Percentiles rank a stretch among this genome's conserved stretches.
Conservation (phyloP, 1,140 invertebrate genomes). For the Condylostylus longicornis region DNA sequence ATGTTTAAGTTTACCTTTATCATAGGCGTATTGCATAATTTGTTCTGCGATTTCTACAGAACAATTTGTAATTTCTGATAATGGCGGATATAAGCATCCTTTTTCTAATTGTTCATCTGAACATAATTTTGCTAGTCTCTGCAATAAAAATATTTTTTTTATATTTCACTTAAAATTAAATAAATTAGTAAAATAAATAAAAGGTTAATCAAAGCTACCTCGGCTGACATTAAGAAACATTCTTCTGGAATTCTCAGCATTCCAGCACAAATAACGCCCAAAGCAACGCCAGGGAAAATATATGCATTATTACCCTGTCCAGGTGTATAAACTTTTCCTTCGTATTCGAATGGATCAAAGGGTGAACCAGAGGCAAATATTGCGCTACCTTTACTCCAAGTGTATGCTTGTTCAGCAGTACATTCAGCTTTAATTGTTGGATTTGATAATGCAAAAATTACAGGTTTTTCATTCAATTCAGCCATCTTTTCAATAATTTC, state of each 20-base stretch:
- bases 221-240: slow-evolving; percentile 74
- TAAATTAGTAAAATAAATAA: slow-evolving; percentile 6
- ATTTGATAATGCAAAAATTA: slow-evolving; percentile 90
- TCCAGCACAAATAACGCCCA: slow-evolving; percentile 68
- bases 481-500: slow-evolving; percentile 73
- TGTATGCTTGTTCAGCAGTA: slow-evolving; percentile 89
- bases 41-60: slow-evolving; percentile 76
- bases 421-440: slow-evolving; percentile 94
- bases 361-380: slow-evolving; percentile 90
- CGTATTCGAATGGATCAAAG: slow-evolving; percentile 63
- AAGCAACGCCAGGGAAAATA: slow-evolving; percentile 86
- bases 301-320: slow-evolving; percentile 96
- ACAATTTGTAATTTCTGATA: slow-evolving; percentile 73
- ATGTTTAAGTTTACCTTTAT: slow-evolving; percentile 43
- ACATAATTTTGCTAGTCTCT: slow-evolving; percentile 71
- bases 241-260: slow-evolving; percentile 76
- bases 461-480: slow-evolving; percentile 41
- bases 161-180: slow-evolving; percentile 1
- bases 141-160: too few relatives aligned
- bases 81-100: slow-evolving; percentile 90
- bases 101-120: slow-evolving; percentile 61
- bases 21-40: slow-evolving; percentile 79
- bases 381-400: slow-evolving; percentile 46
- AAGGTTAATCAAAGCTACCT: slow-evolving; percentile 39
- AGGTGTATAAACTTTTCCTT: slow-evolving; percentile 63